Base-by-base conservation (phyloP, 2,113 vertebrate genomes). In the Quiscalus mexicanus region DNA sequence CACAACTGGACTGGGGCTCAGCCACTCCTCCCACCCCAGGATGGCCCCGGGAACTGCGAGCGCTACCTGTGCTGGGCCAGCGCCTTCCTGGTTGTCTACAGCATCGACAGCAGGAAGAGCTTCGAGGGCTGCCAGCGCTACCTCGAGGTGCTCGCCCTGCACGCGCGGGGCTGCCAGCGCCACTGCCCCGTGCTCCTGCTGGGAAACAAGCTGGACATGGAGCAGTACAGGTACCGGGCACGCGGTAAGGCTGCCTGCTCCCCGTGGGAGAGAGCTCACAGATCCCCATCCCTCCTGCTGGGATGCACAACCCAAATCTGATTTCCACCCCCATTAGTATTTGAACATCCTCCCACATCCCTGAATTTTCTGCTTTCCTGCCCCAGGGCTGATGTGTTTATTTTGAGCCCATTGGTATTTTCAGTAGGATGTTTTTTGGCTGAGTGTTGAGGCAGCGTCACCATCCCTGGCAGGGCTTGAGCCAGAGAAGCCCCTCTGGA, bases 201-300 rank as follows among this genome's bases (percentile, higher is more conserved):
- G 95, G 99, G 99, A n/a, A 99, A 99, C 98, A 99, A 99, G 96
- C 96, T 99, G 96, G 99, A 99, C 95, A 99, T 99, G 99, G 98
- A 99, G 85, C 98, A 98, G 97, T 98, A 99, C 97, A 99, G 99
- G 99, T 99, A 95, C 45, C 2, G 8, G 59, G 53, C 2, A 6
- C 0, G 15, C 3, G 49, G 35, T 31, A 42, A 75, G 45, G 87
- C 42, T 60, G 68, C 37, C 62, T 52, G 47, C 18, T 82, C 47
- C 56, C 1, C 0, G 2, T 15, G 33, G 39, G 74, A 30, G 18
- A 79, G 10, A 78, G 60, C 74, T 84, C 84, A 15, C 11, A 11
- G 50, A 33, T 25, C 37, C 16, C 23, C 30, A 27, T 35, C 69
- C 78, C 33, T 71, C 58, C 7, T 4, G 25, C 35, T 64, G 52